Evolutionary conservation across 2,113 vertebrate genomes (phyloP), one percentile per base, ranked within the genome.

Genomic region (Protomyctophum bolini): DNA sequence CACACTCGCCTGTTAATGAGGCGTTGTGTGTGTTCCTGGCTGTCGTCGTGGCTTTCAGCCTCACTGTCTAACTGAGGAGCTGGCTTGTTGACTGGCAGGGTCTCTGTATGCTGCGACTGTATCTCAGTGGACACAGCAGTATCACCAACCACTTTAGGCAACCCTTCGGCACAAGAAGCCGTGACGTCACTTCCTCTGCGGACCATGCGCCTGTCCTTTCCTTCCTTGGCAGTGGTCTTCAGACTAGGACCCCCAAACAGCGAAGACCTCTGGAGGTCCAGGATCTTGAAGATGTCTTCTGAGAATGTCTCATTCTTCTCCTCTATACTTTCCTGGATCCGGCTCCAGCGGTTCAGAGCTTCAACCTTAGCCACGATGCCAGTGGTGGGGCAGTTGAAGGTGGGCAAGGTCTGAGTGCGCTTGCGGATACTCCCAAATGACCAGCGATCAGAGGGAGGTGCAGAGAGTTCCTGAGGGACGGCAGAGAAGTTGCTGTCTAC

Each of bases 361-460:
- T 83, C 87, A 0, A 87, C 82, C 56, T 86, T 89, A 8, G 81
- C 87, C 29, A 73, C 69, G 85, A 0, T 33, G 6, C 14, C 91
- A 0, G 52, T 82, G 6, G 85, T 75, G 0, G 90, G 86, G 51
- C 91, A 91, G 71, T 89, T 95, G 69, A 94, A 90, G 68, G 90
- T 91, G 0, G 97, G 96, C 2, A 99, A 86, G 0, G 97, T 99
- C 83, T 98, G 97, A 1, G 97, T 98, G 80, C 97, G 94, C 80
- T 98, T 98, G 66, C 97, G 94, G 6, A 94, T 83, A 10, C 94
- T 91, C 0, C 5, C 50, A 41, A 6, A 2, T 0, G 79, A 72
- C 93, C 91, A 94, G 2, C 48, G 71, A 4, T 92, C 94, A 45
- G 2, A 0, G 0, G 88, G 47, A 0, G 85, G 85, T 3, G 50